Percentiles rank a stretch among this genome's conserved stretches.
Evolutionary conservation across 2,888 invertebrate species (phyloP).

Genomic region (Tetranychus piercei): DNA sequence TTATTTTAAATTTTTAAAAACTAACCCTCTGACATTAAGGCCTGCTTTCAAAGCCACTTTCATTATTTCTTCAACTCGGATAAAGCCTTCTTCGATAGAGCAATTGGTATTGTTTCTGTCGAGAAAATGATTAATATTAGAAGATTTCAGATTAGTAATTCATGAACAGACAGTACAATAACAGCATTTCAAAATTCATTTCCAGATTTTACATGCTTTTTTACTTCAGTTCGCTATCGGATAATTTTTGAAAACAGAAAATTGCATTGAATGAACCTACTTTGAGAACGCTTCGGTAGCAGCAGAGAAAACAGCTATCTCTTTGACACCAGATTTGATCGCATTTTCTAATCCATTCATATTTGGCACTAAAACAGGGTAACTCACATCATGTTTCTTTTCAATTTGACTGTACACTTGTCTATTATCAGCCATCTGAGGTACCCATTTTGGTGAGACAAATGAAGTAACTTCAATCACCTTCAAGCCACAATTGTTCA

Average conservation of each 20-base stretch:
- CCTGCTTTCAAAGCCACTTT: slow-evolving; percentile 49
- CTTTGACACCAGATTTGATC: slow-evolving; percentile 48
- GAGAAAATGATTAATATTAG: too few relatives aligned
- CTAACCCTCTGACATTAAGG: slow-evolving; percentile 55
- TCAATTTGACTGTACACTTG: slow-evolving; percentile 53
- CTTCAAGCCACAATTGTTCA: slow-evolving; percentile 64
- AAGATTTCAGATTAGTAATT: too few relatives aligned
- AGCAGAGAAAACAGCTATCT: slow-evolving; percentile 84
- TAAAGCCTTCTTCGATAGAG: slow-evolving; percentile 60
- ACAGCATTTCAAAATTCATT: too few relatives aligned
- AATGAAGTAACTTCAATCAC: slow-evolving; percentile 74
- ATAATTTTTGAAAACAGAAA: background rate
- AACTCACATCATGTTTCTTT: slow-evolving; percentile 49
- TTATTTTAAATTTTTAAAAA: background rate
- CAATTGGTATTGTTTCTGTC: slow-evolving; percentile 74
- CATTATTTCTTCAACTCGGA: slow-evolving; percentile 51
- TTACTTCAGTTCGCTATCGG: too few relatives aligned
- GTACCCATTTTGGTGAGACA: slow-evolving; percentile 97
- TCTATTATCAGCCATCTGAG: slow-evolving; percentile 82
- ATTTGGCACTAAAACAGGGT: slow-evolving; percentile 87
- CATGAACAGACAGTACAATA: too few relatives aligned
- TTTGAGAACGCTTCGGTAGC: slow-evolving; percentile 52
- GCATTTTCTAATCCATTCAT: slow-evolving; percentile 41
- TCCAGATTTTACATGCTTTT: background rate
- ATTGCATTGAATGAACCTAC: slow-evolving; percentile 24